A percentile compares a stretch with the other conserved stretches of the same genome.
phyloP scores from a whole-genome alignment of 2,113 vertebrate species.

The human (Homo sapiens) region GRCh38 chr19:48286501-48287000 shows the following conservation, averaged over 20 bases:
- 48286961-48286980: not conserved
- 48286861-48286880: not conserved
- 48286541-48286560: not conserved
- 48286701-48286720: not conserved
- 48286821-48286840: not conserved
- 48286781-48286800: not conserved
- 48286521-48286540: not conserved
- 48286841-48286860: not conserved
- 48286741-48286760: not conserved
- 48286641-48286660: constrained; percentile 1
- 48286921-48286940: not conserved
- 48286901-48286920: not conserved
- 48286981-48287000: not conserved
- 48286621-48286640: not conserved
- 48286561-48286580: not conserved
- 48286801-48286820: not conserved
- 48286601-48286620: not conserved
- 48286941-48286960: not conserved
- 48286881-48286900: not conserved
- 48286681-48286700: not conserved
- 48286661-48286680: not conserved
- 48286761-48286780: not conserved
- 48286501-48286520: fast-evolving
- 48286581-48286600: not conserved
- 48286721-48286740: not conserved